A percentile compares a stretch with the other conserved stretches of the same genome.
Evolutionary conservation across 1,140 invertebrate species (phyloP).

Genomic region (Meloidogyne exigua): DNA sequence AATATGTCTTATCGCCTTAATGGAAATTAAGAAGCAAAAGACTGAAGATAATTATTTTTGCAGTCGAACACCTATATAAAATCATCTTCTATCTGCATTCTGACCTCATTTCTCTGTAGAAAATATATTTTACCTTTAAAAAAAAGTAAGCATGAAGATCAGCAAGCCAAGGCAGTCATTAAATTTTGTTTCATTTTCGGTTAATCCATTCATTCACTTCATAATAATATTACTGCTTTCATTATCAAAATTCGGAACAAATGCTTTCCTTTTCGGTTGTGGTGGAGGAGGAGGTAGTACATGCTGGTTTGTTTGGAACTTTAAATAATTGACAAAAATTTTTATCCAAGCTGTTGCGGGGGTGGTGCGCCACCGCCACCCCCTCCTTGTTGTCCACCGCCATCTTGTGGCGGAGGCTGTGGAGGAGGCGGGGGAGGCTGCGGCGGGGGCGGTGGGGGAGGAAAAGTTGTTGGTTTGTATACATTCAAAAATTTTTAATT

Average conservation of each 20-base stretch:
- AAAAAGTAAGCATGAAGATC: too few species aligned
- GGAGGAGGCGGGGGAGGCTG: background rate
- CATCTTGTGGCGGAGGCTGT: background rate
- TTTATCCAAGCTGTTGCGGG: slow-evolving; percentile 3
- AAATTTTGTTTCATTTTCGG: background rate
- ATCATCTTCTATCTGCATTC: background rate
- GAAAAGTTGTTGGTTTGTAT: background rate
- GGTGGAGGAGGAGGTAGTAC: slow-evolving; percentile 10
- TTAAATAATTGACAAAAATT: background rate
- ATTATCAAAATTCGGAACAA: background rate
- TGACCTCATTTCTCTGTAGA: background rate
- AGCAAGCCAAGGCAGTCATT: background rate
- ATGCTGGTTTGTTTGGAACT: background rate
- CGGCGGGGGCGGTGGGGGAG: background rate
- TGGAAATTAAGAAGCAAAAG: background rate
- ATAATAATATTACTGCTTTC: background rate
- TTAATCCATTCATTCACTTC: background rate
- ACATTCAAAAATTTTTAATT: background rate
- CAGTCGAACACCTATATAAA: slow-evolving; percentile 9
- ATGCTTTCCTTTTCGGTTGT: slow-evolving; percentile 12
- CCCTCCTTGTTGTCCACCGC: background rate
- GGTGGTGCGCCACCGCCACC: slow-evolving; percentile 9
- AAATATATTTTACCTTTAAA: background rate
- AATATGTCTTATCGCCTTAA: background rate
- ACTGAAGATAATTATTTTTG: background rate